A percentile compares a stretch with the other conserved stretches of the same genome.
Conservation (phyloP, 1,140 invertebrate genomes). For the Drosophila auraria region DNA sequence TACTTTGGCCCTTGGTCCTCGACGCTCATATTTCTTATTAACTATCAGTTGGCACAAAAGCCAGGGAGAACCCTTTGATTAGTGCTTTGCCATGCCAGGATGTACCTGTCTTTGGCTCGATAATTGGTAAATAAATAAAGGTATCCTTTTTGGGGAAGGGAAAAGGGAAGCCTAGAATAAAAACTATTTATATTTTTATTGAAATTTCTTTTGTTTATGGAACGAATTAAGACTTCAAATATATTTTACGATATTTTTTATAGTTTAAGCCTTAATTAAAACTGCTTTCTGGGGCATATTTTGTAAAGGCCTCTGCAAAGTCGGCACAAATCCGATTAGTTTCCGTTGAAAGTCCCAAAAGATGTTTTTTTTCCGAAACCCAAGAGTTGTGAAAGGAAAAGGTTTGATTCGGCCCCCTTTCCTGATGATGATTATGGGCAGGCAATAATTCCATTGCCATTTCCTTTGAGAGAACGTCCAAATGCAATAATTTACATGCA, state of each 20-base stretch:
- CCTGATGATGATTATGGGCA: constrained; percentile 45
- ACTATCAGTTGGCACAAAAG: constrained; percentile 44
- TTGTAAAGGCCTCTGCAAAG: background rate
- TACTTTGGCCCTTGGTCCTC: constrained; percentile 1
- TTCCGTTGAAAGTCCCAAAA: background rate
- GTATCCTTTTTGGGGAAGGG: background rate
- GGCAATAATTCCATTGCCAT: constrained; percentile 58
- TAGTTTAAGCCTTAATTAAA: background rate
- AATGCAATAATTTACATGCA: constrained; percentile 80
- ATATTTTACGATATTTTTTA: too few relatives aligned
- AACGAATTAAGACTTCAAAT: too few relatives aligned
- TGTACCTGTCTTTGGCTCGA: background rate
- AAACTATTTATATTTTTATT: too few relatives aligned
- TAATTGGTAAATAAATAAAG: constrained; percentile 2
- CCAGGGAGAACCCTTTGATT: constrained; percentile 40
- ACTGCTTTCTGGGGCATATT: background rate
- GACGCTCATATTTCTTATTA: constrained; percentile 54
- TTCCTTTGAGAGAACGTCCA: constrained; percentile 46
- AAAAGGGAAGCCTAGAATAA: too few relatives aligned
- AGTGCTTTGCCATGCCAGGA: constrained; percentile 44
- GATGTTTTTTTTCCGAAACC: background rate
- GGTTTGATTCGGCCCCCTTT: background rate
- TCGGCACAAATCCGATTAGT: constrained; percentile 1
- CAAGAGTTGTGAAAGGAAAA: background rate
- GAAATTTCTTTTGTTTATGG: too few relatives aligned